These are phyloP conservation scores for Cheilosia pagana DNA, from an alignment of 2,888 invertebrate genomes.

Conservation along the genomic window DNA sequence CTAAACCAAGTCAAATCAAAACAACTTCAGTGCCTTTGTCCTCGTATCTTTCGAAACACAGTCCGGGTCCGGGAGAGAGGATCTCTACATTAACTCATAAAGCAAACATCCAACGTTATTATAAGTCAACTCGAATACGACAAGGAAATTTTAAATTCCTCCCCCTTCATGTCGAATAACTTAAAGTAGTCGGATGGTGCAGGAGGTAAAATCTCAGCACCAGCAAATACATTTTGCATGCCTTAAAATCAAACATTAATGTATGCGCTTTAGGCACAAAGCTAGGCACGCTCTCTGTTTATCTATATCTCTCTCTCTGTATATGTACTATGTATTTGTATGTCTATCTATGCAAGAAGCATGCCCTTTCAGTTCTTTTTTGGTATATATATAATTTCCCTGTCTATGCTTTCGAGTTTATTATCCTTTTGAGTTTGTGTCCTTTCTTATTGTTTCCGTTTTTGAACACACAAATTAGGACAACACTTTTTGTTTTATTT, in stretches of 20 bases:
- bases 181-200: neutral
- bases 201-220: neutral
- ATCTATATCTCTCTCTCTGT: too few relatives aligned
- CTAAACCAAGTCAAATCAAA: too few relatives aligned
- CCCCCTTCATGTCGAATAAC: conserved; percentile 15
- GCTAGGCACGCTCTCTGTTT: conserved; percentile 52
- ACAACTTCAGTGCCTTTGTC: too few relatives aligned
- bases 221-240: conserved; percentile 39
- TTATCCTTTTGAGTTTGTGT: conserved; percentile 47
- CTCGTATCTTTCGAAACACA: neutral
- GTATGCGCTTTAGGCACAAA: conserved; percentile 57
- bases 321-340: neutral
- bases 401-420: conserved; percentile 57
- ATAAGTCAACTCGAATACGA: neutral
- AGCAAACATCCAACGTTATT: neutral
- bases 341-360: conserved; percentile 46
- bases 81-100: neutral
- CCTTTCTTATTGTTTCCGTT: conserved; percentile 18
- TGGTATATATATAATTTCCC: conserved; percentile 37
- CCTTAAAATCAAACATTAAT: conserved; percentile 29
- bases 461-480: conserved; percentile 64
- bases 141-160: neutral
- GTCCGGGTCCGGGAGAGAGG: neutral
- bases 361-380: conserved; percentile 52
- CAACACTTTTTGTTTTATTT: conserved; percentile 62